Conservation (phyloP, 2,113 vertebrate species). For the Muntiacus reevesi region DNA sequence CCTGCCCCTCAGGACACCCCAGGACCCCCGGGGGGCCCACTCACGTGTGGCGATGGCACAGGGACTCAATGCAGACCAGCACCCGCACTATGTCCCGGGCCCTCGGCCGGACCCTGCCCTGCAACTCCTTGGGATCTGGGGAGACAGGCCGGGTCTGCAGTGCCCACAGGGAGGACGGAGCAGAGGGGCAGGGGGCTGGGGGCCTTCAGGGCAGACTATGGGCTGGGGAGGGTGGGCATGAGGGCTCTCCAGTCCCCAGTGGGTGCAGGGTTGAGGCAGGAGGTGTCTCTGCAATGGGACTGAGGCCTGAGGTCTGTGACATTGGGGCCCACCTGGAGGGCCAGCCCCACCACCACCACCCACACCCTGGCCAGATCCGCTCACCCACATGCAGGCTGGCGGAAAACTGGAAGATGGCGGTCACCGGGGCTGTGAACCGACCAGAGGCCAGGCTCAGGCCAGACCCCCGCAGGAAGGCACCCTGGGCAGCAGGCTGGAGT, state of each 20-base stretch:
- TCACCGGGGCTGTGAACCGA: slow-evolving; percentile 91
- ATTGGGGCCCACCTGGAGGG: neutral
- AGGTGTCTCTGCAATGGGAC: neutral
- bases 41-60: slow-evolving; percentile 94
- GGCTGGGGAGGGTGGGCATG: neutral
- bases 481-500: slow-evolving; percentile 89
- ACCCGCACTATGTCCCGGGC: slow-evolving; percentile 89
- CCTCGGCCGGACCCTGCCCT: slow-evolving; percentile 87
- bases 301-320: neutral
- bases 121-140: slow-evolving; percentile 91
- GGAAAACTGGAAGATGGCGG: slow-evolving; percentile 96
- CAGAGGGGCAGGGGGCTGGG: neutral
- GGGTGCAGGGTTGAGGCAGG: neutral
- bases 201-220: neutral
- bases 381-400: slow-evolving; percentile 93
- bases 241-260: neutral
- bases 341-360: neutral
- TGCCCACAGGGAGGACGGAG: fast-evolving
- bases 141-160: neutral
- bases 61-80: slow-evolving; percentile 94
- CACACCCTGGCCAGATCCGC: neutral
- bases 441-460: slow-evolving; percentile 91
- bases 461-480: slow-evolving; percentile 90
- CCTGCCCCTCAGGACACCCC: neutral
- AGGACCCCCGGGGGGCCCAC: slow-evolving; percentile 36